phyloP scores from a whole-genome alignment of 1,140 invertebrate genomes.

The Diabrotica undecimpunctata region DNA sequence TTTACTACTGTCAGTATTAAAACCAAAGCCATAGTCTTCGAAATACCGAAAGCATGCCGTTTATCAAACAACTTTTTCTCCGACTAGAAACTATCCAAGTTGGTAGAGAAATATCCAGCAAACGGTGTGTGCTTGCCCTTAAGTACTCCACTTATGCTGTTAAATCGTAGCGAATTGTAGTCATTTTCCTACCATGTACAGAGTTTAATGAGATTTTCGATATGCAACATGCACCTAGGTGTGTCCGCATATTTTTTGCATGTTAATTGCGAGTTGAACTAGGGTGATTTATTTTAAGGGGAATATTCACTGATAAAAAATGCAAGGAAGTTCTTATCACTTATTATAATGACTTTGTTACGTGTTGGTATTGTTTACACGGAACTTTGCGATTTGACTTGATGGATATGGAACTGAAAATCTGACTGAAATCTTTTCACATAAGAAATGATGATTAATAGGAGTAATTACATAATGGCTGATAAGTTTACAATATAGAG shows the following conservation, averaged over 20 bases:
- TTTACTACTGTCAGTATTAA: no score
- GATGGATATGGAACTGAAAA: slow-evolving; percentile 5
- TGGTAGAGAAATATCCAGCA: no score
- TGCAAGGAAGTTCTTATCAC: slow-evolving; percentile 13
- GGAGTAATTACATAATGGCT: not conserved
- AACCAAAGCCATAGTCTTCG: no score
- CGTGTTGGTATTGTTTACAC: slow-evolving; percentile 11
- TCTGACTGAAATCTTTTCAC: not conserved
- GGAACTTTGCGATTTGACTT: slow-evolving; percentile 10
- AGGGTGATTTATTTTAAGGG: slow-evolving; percentile 7
- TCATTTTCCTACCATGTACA: not conserved
- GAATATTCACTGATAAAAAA: slow-evolving; percentile 4
- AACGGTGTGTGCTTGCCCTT: no score
- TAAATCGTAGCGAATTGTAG: not conserved
- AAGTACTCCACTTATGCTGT: no score
- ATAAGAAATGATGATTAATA: not conserved
- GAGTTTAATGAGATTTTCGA: slow-evolving; percentile 6
- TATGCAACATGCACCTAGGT: slow-evolving; percentile 8
- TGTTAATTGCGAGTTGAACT: slow-evolving; percentile 4
- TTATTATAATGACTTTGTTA: slow-evolving; percentile 13
- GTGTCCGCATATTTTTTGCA: slow-evolving; percentile 12
- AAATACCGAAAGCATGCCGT: no score
- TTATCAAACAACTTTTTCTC: no score
- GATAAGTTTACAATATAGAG: not conserved
- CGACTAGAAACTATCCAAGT: no score